Evolutionary conservation across 35 echinoderm and acorn worm genomes (phyloP), one percentile per base, ranked within the genome.

Genomic region (Nesometra sesokonis): DNA sequence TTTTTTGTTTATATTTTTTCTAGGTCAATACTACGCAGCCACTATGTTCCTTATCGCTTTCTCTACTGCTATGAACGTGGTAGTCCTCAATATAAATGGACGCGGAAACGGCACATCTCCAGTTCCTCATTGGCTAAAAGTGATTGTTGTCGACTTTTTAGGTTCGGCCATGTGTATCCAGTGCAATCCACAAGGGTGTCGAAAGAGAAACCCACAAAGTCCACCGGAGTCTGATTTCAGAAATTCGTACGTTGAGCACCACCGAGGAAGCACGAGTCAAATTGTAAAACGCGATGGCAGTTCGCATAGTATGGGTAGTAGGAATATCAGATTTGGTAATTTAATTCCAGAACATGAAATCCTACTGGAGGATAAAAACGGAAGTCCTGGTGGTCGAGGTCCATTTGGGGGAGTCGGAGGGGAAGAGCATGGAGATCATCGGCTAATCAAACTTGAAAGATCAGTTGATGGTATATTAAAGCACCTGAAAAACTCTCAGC

Each of bases 21-120:
- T 39, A 99, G 96, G 96, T 82, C 96, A 99, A 89, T 99, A 99
- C 82, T 99, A 99, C 83, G 92, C 93, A 23, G 93, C 96, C 13
- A 99, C 96, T 15, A 99, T 99, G 96, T 94, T 99, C 46, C 85
- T 99, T 33, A 99, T 99, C 52, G 94, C 96, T 0, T 89, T 99
- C 32, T 99, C 96, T 5, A 99, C 96, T 33, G 96, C 96, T 30
- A 99, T 94, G 93, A 99, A 99, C 86, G 96, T 99, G 2, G 91
- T 93, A 30, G 96, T 99, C 8, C 46, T 99, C 76, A 99, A 99
- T 78, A 88, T 99, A 19, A 99, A 99, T 67, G 90, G 94, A 84
- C 86, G 93, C n/a, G 96, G 96, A 47, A 81, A 85, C 21, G 85
- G 93, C 32, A 85, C 89, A 17, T 37, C 81, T n/a, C 89, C 89